Percentiles rank a stretch among this genome's conserved stretches.
Conservation (phyloP, 2,888 invertebrate genomes). For the Hydrotaea diabolus region DNA sequence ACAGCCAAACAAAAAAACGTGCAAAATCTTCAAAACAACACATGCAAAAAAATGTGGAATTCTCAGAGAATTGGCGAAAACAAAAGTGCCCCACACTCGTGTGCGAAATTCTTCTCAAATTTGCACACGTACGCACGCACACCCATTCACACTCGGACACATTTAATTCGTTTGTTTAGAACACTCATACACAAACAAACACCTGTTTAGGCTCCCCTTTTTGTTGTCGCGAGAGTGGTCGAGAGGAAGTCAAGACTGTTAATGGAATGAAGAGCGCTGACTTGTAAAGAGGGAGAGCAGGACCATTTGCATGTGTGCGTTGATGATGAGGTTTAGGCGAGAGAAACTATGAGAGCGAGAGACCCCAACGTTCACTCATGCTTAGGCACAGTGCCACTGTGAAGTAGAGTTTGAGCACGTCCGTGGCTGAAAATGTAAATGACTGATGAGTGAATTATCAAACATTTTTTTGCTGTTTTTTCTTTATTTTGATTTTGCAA, state of each 20-base stretch:
- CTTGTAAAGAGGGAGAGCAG: conserved; percentile 6
- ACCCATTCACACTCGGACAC: conserved; percentile 4
- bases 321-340: neutral
- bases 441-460: conserved; percentile 32
- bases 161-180: conserved; percentile 2
- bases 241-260: neutral
- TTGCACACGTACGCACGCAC: neutral
- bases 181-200: conserved; percentile 52
- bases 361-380: neutral
- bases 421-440: conserved; percentile 3
- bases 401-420: neutral
- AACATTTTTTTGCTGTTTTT: neutral
- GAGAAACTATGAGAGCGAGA: neutral
- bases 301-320: conserved; percentile 23
- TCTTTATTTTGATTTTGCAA: neutral
- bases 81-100: neutral
- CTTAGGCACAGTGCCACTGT: neutral
- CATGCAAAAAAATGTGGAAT: conserved; percentile 11
- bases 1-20: conserved; percentile 4
- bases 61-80: neutral
- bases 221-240: neutral
- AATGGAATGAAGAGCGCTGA: no score
- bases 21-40: conserved; percentile 10
- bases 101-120: neutral
- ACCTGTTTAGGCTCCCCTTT: conserved; percentile 45